A percentile compares a stretch with the other conserved stretches of the same genome.
Evolutionary conservation across 2,888 invertebrate species (phyloP).

Genomic region (Mactromeris polynyma): DNA sequence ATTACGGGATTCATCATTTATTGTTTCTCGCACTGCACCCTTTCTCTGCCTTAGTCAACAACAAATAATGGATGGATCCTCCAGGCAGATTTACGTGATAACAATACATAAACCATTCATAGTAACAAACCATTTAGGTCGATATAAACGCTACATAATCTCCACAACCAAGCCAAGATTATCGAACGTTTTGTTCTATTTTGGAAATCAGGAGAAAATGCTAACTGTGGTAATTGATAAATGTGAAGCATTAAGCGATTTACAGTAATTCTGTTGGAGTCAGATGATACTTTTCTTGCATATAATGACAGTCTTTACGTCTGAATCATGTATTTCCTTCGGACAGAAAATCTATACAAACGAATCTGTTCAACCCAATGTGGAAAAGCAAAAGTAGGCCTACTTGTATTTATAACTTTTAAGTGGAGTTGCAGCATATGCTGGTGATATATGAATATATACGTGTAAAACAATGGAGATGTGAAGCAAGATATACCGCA

Average conservation of each 20-base stretch:
- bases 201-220: not conserved
- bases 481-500: not conserved
- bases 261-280: not conserved
- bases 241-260: not conserved
- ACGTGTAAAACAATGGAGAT: not conserved
- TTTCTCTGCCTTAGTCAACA: not conserved
- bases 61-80: not conserved
- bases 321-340: not conserved
- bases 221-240: not conserved
- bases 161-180: not conserved
- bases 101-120: not conserved
- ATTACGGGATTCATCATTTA: not conserved
- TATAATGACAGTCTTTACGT: not conserved
- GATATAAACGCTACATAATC: not conserved
- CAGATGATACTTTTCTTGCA: not conserved
- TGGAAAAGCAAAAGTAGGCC: not conserved
- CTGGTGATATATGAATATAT: not conserved
- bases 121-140: not conserved
- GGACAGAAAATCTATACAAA: not conserved
- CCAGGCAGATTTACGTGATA: not conserved
- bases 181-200: slow-evolving; percentile 8
- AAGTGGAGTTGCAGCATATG: not conserved
- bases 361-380: not conserved
- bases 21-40: not conserved
- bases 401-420: not conserved